These are phyloP conservation scores for Euthynnus affinis DNA, from an alignment of 2,797 vertebrate genomes.

Conservation along the genomic window DNA sequence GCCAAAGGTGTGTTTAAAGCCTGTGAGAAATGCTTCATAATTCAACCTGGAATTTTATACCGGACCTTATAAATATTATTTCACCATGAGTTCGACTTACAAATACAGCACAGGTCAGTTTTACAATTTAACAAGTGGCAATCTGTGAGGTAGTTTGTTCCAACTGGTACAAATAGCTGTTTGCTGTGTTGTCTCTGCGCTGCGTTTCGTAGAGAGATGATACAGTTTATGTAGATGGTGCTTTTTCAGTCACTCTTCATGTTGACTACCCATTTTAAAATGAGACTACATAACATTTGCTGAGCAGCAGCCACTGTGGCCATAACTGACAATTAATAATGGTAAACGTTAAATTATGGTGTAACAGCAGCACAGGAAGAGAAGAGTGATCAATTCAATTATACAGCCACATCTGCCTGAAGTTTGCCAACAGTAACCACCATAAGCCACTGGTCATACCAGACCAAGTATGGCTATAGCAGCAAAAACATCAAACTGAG, in stretches of 20 bases:
- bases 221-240: background rate
- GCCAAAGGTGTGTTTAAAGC: constrained; percentile 42
- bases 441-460: background rate
- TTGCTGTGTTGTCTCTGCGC: background rate
- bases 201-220: constrained; percentile 2
- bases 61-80: constrained; percentile 15
- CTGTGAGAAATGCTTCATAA: constrained; percentile 23
- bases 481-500: too few relatives aligned
- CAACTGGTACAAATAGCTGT: background rate
- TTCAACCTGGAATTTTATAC: constrained; percentile 11
- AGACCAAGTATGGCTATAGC: too few relatives aligned
- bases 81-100: background rate
- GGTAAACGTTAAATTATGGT: too few relatives aligned
- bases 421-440: background rate
- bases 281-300: background rate
- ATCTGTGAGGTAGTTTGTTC: background rate
- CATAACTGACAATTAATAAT: too few relatives aligned
- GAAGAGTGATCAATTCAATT: background rate
- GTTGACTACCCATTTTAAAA: background rate
- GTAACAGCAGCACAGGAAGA: too few relatives aligned
- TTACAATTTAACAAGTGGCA: background rate
- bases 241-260: background rate
- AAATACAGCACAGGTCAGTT: constrained; percentile 13
- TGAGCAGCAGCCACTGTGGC: background rate
- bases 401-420: background rate